Conservation (phyloP, 2,888 invertebrate species). For the Hyalella azteca region DNA sequence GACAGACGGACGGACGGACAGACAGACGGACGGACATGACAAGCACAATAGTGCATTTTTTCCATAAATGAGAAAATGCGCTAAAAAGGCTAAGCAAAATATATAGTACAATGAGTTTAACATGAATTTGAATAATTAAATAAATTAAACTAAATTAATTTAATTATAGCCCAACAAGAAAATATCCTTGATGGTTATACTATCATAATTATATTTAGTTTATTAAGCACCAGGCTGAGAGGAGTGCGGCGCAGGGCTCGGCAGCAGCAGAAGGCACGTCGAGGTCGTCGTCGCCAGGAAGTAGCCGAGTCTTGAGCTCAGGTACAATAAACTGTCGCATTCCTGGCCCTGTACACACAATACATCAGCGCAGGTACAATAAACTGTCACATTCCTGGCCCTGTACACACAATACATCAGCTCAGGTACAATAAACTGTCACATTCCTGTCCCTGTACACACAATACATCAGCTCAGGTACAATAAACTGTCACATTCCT, state of each 20-base stretch:
- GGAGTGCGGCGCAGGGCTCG: slow-evolving; percentile 66
- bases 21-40: no score
- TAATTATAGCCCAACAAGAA: no score
- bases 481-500: neutral
- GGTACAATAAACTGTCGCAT: slow-evolving; percentile 75
- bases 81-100: no score
- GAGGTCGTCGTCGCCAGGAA: slow-evolving; percentile 91
- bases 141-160: no score
- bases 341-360: slow-evolving; percentile 72
- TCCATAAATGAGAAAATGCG: no score
- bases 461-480: neutral
- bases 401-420: neutral
- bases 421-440: neutral
- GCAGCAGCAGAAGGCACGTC: slow-evolving; percentile 77
- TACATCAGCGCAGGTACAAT: no score
- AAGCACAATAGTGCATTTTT: no score
- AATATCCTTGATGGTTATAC: no score
- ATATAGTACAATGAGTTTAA: no score
- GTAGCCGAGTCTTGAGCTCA: slow-evolving; percentile 74
- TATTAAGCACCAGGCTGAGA: slow-evolving; percentile 78
- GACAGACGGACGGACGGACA: no score
- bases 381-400: slow-evolving; percentile 63
- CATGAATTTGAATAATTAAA: no score
- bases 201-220: no score
- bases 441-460: neutral